Conservation (phyloP, 2,888 invertebrate species). For the Sericinus montela region DNA sequence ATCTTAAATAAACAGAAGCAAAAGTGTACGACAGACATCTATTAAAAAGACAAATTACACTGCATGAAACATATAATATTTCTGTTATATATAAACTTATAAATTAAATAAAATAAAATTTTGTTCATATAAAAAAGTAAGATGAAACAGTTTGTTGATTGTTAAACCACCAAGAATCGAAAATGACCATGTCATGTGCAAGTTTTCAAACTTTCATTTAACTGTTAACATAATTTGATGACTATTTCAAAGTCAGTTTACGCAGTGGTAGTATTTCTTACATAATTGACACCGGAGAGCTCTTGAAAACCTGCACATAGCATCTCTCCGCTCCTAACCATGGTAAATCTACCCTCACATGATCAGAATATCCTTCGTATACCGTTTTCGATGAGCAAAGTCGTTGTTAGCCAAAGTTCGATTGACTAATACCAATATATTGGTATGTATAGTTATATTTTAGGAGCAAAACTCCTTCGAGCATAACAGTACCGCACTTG, state of each 20-base stretch:
- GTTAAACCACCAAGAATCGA: constrained; percentile 2
- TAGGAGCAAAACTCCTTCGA: no score
- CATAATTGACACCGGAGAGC: background rate
- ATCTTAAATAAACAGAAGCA: no score
- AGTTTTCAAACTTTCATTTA: background rate
- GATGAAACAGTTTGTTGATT: no score
- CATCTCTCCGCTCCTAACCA: constrained; percentile 5
- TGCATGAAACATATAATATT: no score
- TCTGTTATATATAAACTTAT: no score
- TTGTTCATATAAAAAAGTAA: no score
- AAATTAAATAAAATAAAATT: no score
- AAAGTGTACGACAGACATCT: no score
- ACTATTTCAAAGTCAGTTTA: background rate
- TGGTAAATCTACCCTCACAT: constrained; percentile 2
- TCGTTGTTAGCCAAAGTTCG: constrained; percentile 33
- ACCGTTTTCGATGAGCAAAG: constrained; percentile 42
- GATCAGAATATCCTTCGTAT: constrained; percentile 36
- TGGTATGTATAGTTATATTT: no score
- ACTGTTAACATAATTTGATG: background rate
- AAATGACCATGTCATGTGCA: background rate
- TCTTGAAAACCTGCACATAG: constrained; percentile 6
- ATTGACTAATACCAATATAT: background rate
- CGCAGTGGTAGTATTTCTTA: background rate
- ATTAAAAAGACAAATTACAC: no score
- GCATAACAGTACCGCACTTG: background rate